Conservation (phyloP, 2,888 invertebrate genomes). For the Leptinotarsa peninsularis region DNA sequence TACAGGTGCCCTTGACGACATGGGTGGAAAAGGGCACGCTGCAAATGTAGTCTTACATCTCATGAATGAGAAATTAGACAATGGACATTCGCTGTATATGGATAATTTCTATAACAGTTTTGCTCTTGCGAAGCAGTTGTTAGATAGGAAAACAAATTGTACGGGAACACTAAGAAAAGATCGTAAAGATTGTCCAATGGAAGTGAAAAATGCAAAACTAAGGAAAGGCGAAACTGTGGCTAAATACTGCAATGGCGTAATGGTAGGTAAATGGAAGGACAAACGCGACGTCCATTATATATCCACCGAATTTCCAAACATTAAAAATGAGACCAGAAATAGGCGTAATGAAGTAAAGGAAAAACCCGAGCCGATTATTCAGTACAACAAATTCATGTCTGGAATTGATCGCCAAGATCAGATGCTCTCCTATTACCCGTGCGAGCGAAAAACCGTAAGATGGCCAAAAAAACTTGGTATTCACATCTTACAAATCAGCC, state of each 20-base stretch:
- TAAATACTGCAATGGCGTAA: no score
- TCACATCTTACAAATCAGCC: background rate
- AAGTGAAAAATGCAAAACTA: no score
- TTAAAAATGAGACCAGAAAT: constrained; percentile 3
- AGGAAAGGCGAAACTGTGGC: no score
- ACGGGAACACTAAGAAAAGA: no score
- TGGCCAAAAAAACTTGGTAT: constrained; percentile 6
- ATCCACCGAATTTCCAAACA: background rate
- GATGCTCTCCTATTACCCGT: background rate
- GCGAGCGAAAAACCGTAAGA: background rate
- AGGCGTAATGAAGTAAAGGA: constrained; percentile 13
- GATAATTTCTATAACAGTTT: no score
- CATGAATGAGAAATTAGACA: constrained; percentile 19
- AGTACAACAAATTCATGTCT: constrained; percentile 14
- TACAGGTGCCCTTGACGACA: constrained; percentile 14
- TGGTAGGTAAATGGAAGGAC: no score
- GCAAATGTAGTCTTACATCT: constrained; percentile 14
- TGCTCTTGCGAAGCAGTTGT: no score
- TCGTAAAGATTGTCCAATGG: no score
- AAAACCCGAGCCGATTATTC: constrained; percentile 6
- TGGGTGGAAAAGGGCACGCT: background rate
- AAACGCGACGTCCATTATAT: no score
- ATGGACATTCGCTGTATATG: no score
- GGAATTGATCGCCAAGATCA: background rate
- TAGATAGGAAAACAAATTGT: no score